Evolutionary conservation across 2,888 invertebrate genomes (phyloP).

Genomic region (Lochmaea crataegi): DNA sequence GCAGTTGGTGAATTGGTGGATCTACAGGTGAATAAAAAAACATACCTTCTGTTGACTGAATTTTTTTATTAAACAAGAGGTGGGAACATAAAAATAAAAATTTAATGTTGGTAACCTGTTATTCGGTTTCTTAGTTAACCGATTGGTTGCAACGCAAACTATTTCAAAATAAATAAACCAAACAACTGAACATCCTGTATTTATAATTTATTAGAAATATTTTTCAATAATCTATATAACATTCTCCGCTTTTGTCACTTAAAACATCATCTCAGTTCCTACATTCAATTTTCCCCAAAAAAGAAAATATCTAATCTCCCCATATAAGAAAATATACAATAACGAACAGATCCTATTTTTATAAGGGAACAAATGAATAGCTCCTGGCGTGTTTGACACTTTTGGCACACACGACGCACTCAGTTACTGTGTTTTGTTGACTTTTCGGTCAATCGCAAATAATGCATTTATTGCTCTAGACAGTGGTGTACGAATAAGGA

Average conservation of each 20-base stretch:
- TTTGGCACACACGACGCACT: slow-evolving; percentile 24
- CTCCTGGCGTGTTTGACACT: slow-evolving; percentile 55
- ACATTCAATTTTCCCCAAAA: slow-evolving; percentile 20
- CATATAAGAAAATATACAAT: slow-evolving; percentile 37
- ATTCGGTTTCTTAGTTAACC: too few relatives aligned
- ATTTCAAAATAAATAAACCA: too few relatives aligned
- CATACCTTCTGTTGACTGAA: too few relatives aligned
- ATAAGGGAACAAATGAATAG: slow-evolving; percentile 56
- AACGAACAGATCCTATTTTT: slow-evolving; percentile 52
- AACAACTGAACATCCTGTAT: neutral
- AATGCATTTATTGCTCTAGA: slow-evolving; percentile 55
- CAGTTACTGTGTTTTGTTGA: slow-evolving; percentile 52
- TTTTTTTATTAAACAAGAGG: too few relatives aligned
- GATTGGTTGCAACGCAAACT: too few relatives aligned
- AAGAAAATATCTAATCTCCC: slow-evolving; percentile 34
- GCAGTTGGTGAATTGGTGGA: too few relatives aligned
- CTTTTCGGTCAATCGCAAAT: slow-evolving; percentile 51
- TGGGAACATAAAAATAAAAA: too few relatives aligned
- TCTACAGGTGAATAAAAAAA: too few relatives aligned
- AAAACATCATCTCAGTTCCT: slow-evolving; percentile 13
- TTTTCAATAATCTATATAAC: neutral
- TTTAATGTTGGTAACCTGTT: too few relatives aligned
- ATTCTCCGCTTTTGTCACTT: slow-evolving; percentile 1
- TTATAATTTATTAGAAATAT: neutral
- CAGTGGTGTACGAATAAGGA: neutral